A percentile compares a stretch with the other conserved stretches of the same genome.
Evolutionary conservation across 2,797 vertebrate species (phyloP).

Genomic region (Miichthys miiuy): DNA sequence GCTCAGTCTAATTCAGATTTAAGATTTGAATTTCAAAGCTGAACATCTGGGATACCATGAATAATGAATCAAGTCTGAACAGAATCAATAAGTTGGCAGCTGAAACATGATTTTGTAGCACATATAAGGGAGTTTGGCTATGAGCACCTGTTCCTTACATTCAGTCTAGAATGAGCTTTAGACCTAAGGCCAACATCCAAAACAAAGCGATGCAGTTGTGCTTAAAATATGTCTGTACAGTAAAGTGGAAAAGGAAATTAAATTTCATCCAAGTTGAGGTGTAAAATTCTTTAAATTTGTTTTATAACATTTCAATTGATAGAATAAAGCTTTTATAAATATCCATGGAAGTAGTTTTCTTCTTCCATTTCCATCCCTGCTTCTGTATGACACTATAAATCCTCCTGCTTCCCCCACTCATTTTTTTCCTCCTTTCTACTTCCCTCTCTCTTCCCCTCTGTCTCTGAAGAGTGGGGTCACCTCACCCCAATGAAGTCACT

Average conservation of each 20-base stretch:
- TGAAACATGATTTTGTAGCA: too few species aligned
- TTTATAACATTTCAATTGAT: not conserved
- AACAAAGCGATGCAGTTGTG: not conserved
- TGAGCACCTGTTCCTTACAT: too few species aligned
- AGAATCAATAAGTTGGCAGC: not conserved
- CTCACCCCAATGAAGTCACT: constrained; percentile 74
- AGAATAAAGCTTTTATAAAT: not conserved
- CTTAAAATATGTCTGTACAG: not conserved
- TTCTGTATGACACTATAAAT: constrained; percentile 22
- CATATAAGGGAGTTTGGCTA: too few species aligned
- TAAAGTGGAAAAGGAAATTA: not conserved
- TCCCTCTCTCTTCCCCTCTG: constrained; percentile 11
- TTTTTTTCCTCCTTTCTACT: constrained; percentile 16
- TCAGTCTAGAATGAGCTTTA: too few species aligned
- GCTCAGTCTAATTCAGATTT: not conserved
- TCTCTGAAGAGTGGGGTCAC: constrained; percentile 66
- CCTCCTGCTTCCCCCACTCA: not conserved
- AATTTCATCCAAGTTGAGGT: not conserved
- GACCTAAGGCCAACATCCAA: not conserved
- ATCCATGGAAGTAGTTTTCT: not conserved
- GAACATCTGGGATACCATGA: not conserved
- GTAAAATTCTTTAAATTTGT: not conserved
- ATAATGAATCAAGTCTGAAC: not conserved
- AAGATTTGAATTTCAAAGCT: not conserved
- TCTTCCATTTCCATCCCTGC: constrained; percentile 7